Evolutionary conservation across 1,140 invertebrate genomes (phyloP), one percentile per base, ranked within the genome.

Genomic region (Drosophila suzukii): DNA sequence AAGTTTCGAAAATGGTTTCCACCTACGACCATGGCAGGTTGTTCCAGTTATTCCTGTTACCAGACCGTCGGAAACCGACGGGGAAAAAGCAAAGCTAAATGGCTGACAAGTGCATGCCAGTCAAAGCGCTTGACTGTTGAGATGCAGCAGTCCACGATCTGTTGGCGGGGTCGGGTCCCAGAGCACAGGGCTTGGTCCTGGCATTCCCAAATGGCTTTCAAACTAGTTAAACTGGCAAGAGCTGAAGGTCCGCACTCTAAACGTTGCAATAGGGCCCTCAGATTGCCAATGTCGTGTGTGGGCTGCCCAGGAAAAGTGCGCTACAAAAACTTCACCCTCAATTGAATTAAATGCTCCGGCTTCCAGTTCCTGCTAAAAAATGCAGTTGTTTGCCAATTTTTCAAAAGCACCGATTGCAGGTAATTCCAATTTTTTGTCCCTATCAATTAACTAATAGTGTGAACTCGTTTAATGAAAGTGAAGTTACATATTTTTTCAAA

Each of bases 51-150:
- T 36, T 38, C 24, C 51, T 50, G 53, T 58, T 58, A 12, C 44
- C 44, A 30, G 24, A 39, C 66, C 47, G 44, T 39, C 17, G 41
- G n/a, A 20, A 24, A 20, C 15, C 43, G 36, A n/a, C 36, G 67
- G 44, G 49, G 43, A 66, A 49, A 65, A 71, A 58, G 51, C 20
- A 58, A 27, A 55, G 41, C 61, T 54, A 75, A 75, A 75, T 53
- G 72, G 72, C 72, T 75, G 72, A 75, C 73, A 75, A 75, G 46
- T 75, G 73, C 54, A 65, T 36, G 54, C 47, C 72, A 75, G 72
- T 67, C 61, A 47, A 58, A 32, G 54, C 38, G 30, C 39, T 66
- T 75, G 61, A 75, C 73, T 75, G 53, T 47, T 75, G 58, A 50
- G 58, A 54, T 63, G 59, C 51, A 36, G 68, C 59, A 6, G 41